Percentiles rank a stretch among this genome's conserved stretches.
Evolutionary conservation across 1,140 invertebrate species (phyloP).

Genomic region (Augochlora pura): DNA sequence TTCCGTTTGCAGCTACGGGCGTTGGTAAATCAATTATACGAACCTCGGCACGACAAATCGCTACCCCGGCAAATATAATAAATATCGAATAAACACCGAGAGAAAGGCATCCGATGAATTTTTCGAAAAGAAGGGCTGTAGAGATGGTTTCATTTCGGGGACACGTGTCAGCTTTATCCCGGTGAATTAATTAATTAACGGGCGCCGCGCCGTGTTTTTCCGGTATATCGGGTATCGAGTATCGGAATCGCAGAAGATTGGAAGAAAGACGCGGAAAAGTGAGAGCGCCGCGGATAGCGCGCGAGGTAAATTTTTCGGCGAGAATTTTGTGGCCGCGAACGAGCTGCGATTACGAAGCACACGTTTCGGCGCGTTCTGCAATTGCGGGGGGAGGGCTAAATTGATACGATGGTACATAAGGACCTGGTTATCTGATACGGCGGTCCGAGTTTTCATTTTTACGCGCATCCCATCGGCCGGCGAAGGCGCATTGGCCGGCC

Average conservation of each 20-base stretch:
- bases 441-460: constrained; percentile 32
- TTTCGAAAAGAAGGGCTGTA: no score
- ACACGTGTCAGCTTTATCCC: no score
- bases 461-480: constrained; percentile 9
- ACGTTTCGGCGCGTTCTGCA: constrained; percentile 15
- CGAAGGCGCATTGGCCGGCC: neutral
- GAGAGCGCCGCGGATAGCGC: no score
- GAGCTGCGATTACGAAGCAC: constrained; percentile 36
- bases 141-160: no score
- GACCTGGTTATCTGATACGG: constrained; percentile 46
- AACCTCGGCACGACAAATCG: no score
- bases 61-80: no score
- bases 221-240: neutral
- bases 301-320: constrained; percentile 11
- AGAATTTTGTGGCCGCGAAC: constrained; percentile 18
- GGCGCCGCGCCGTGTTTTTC: no score
- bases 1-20: no score
- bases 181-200: no score
- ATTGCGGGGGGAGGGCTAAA: constrained; percentile 46
- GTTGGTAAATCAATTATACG: no score
- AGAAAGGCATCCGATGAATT: no score
- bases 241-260: neutral
- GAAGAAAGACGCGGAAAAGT: neutral
- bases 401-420: constrained; percentile 49
- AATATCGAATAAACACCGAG: no score